Evolutionary conservation across 2,888 invertebrate species (phyloP), one percentile per base, ranked within the genome.

Genomic region (Lasius fuliginosus): DNA sequence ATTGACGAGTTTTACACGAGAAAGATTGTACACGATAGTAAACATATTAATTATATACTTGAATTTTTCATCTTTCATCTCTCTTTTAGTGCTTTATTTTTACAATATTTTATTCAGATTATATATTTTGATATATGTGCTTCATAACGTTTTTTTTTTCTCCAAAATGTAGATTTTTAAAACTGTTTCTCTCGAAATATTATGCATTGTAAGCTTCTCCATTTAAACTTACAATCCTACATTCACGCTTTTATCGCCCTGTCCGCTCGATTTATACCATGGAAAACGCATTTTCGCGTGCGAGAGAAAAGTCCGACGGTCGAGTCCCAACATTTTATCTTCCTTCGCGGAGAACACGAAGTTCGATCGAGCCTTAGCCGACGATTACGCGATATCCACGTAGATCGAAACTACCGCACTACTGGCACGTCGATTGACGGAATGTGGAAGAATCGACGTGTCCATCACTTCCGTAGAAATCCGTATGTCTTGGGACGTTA

Each of bases 401-500:
- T 85, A 75, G 85, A 56, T 83, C 62, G 83, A 23, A 82, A 85
- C 79, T 77, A 81, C 67, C 85, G 88, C 85, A 79, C n/a, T 77
- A 77, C 79, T 76, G 77, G 84, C 49, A 69, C 76, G 53, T 76
- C 68, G 71, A 81, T 82, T 65, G 58, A 68, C 49, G 74, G 85
- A 79, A 73, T 77, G 88, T 77, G 65, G 83, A 71, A 74, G 79
- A 85, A 82, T 83, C 68, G 82, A 75, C 74, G 71, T 85, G 87
- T 77, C 86, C 86, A 81, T 87, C 69, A 68, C 56, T 75, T 49
- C 27, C 23, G 67, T 77, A 53, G 79, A 83, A 83, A 81, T 40
- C 79, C 58, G 23, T 56, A 27, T n/a, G 82, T 64, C 74, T 79
- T 81, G 76, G 36, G 76, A 79, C 79, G 84, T 64, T 69, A 56